phyloP scores from a whole-genome alignment of 2,888 invertebrate genomes.

The Buathra laborator region DNA sequence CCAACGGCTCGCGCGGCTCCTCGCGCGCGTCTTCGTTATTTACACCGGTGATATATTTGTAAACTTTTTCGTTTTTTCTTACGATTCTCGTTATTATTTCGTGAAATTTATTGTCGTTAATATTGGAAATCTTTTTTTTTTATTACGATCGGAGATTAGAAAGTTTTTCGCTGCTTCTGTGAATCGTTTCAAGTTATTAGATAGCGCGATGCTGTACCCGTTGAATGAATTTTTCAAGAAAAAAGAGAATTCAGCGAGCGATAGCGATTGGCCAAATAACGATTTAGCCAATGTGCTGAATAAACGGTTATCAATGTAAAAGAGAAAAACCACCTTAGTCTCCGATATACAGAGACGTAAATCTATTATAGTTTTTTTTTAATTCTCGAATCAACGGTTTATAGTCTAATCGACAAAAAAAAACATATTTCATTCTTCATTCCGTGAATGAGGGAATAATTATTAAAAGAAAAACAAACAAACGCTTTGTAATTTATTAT shows the following conservation, averaged over 20 bases:
- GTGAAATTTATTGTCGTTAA: slow-evolving; percentile 26
- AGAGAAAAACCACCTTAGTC: slow-evolving; percentile 39
- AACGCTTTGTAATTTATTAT: slow-evolving; percentile 68
- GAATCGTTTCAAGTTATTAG: slow-evolving; percentile 41
- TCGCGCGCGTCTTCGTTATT: not conserved
- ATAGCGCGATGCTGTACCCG: slow-evolving; percentile 24
- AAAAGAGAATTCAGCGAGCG: not conserved
- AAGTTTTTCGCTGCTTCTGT: slow-evolving; percentile 41
- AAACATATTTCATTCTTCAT: slow-evolving; percentile 59
- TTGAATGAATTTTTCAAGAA: not conserved
- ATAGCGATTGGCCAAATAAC: slow-evolving; percentile 9
- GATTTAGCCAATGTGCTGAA: slow-evolving; percentile 5
- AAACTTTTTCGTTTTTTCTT: slow-evolving; percentile 11
- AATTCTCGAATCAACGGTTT: slow-evolving; percentile 29
- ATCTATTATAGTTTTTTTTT: slow-evolving; percentile 4
- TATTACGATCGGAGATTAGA: slow-evolving; percentile 38
- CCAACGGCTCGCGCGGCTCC: not conserved
- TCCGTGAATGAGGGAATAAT: slow-evolving; percentile 67
- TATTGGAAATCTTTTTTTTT: slow-evolving; percentile 18
- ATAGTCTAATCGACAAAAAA: slow-evolving; percentile 52
- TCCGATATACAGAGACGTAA: slow-evolving; percentile 48
- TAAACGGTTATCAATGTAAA: slow-evolving; percentile 24
- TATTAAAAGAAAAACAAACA: slow-evolving; percentile 30
- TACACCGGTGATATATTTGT: slow-evolving; percentile 42
- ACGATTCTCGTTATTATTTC: slow-evolving; percentile 35